phyloP scores from a whole-genome alignment of 2,113 vertebrate species.

The Heliornis fulica region DNA sequence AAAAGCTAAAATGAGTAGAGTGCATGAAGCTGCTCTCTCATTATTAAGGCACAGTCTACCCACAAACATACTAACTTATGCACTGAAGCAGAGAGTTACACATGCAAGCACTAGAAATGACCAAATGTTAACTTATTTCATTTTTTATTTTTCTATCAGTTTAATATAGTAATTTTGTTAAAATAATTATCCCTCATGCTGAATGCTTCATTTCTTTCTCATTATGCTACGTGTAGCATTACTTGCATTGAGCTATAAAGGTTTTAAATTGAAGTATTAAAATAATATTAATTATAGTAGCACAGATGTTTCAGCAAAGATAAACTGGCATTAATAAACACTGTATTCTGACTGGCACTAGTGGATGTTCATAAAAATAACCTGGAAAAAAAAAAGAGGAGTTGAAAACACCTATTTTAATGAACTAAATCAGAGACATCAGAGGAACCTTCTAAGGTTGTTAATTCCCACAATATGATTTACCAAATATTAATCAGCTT shows the following conservation, averaged over 20 bases:
- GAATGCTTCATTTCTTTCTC: slow-evolving; percentile 33
- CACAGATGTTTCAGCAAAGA: slow-evolving; percentile 46
- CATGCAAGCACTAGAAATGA: not conserved
- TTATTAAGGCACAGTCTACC: not conserved
- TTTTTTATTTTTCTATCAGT: not conserved
- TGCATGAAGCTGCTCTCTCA: not conserved
- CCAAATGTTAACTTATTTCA: not conserved
- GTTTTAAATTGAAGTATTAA: slow-evolving; percentile 8
- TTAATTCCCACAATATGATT: not conserved
- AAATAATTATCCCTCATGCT: not conserved
- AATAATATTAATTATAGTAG: slow-evolving; percentile 42
- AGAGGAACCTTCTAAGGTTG: not conserved
- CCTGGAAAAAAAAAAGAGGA: not conserved
- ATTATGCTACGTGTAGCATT: not conserved
- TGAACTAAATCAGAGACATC: not conserved
- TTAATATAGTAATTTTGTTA: not conserved
- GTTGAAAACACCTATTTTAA: not conserved
- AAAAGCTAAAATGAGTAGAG: not conserved
- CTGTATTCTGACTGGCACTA: not conserved
- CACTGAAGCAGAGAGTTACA: not conserved
- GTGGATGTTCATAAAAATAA: not conserved
- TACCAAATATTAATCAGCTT: not conserved
- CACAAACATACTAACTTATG: not conserved
- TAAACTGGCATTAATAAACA: slow-evolving; percentile 13
- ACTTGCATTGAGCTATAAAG: not conserved